Evolutionary conservation across 1,140 invertebrate species (phyloP).

Genomic region (Oryctes rhinoceros): DNA sequence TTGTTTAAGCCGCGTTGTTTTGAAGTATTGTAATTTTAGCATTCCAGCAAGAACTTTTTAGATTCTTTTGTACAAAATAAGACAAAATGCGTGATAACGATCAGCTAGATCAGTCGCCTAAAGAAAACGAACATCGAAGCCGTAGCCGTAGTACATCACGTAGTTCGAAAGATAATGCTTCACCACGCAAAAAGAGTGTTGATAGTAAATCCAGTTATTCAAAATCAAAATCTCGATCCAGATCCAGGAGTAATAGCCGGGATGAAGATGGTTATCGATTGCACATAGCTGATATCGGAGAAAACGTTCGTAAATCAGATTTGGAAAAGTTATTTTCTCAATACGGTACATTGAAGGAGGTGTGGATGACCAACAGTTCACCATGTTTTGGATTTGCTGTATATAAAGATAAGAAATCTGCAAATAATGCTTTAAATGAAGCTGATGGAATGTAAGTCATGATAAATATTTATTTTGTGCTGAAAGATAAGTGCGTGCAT

Average conservation of each 20-base stretch:
- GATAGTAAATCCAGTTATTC: constrained; percentile 50
- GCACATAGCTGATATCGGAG: constrained; percentile 64
- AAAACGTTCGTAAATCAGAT: constrained; percentile 64
- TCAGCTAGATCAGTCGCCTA: constrained; percentile 47
- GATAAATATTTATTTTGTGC: not conserved
- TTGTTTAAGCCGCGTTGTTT: constrained; percentile 14
- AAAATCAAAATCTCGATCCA: constrained; percentile 56
- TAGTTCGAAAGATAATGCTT: constrained; percentile 49
- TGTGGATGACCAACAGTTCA: constrained; percentile 77
- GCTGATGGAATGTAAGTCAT: constrained; percentile 70
- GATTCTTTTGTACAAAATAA: constrained; percentile 1
- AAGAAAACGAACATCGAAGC: constrained; percentile 46
- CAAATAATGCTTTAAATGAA: constrained; percentile 71
- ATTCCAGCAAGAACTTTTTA: not conserved
- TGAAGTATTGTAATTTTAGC: not conserved
- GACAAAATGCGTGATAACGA: constrained; percentile 52
- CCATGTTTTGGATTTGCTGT: constrained; percentile 79
- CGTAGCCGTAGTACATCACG: constrained; percentile 53
- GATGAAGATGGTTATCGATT: constrained; percentile 61
- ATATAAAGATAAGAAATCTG: constrained; percentile 75
- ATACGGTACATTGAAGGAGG: constrained; percentile 72
- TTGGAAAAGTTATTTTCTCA: constrained; percentile 72
- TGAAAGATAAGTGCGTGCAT: not conserved
- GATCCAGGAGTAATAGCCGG: constrained; percentile 57
- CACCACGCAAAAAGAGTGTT: constrained; percentile 49